Base-by-base conservation (phyloP, 2,888 invertebrate genomes). In the Microlaimidae sp. region DNA sequence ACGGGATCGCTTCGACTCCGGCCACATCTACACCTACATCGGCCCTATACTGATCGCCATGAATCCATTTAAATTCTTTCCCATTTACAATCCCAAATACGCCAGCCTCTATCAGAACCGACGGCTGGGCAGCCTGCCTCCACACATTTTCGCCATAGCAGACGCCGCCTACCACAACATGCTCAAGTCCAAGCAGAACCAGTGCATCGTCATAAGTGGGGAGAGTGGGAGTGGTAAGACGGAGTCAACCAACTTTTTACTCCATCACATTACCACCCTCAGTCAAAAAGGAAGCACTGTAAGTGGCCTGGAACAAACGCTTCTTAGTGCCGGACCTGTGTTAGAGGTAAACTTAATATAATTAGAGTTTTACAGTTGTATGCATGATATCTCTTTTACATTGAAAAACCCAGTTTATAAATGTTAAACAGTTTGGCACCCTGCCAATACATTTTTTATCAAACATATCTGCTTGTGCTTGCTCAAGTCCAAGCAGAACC, bases 51-150 rank as follows among this genome's bases (percentile, higher is more conserved):
- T 93, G 56, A 89, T 93, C 66, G 89, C 92, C 51, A 82, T 92
- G 59, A 92, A 92, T 63, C 76, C 76, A 10, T 89, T 89, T 74
- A 76, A 77, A 76, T 90, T 90, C 74, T 88, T 88, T 73, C 90
- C 92, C 24, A 92, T 93, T 63, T 93, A 92, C 77, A 92, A 92
- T 75, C 92, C 92, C 47, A 92, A 90, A 74, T 90, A 89, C 76
- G 90, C 90, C 61, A 85, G 88, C 73, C 75, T 90, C 63, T 93
- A 92, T 54, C 90, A 92, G 74, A 88, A 87, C 74, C 80, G 87
- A 70, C 77, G 87, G 63, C 78, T 89, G 63, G 86, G 87, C 27
- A 88, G 87, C 68, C 78, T 90, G 62, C 90, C 92, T 40, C 92
- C 93, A 45, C 92, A 93, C 70, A 89, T 93, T 69, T 93, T 92